These are phyloP conservation scores for Uromys caudimaculatus DNA, from an alignment of 2,797 vertebrate genomes.

Conservation along the genomic window DNA sequence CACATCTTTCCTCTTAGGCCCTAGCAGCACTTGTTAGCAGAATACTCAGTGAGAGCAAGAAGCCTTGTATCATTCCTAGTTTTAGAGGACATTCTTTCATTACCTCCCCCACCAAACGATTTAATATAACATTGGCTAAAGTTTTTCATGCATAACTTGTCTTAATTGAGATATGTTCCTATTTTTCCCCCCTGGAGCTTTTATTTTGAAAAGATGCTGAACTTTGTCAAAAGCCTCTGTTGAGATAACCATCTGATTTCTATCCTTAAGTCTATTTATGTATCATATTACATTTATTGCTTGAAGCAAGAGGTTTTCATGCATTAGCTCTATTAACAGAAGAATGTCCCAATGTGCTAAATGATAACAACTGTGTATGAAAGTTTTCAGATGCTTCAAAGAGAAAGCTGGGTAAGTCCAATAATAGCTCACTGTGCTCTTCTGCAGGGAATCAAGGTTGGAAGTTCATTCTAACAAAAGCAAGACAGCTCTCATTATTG, in stretches of 20 bases:
- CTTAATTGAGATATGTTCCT: not conserved
- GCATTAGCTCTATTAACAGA: conserved; percentile 28
- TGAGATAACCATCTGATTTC: conserved; percentile 6
- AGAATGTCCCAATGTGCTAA: conserved; percentile 32
- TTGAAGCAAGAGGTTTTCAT: not conserved
- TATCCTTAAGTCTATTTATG: not conserved
- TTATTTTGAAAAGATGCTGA: not conserved
- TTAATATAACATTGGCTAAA: not conserved
- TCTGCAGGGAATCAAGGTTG: not conserved
- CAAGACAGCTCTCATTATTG: conserved; percentile 30
- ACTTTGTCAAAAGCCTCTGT: not conserved
- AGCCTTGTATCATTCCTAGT: not conserved
- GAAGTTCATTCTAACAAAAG: conserved; percentile 40
- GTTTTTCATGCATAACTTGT: not conserved
- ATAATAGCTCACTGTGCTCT: conserved; percentile 50
- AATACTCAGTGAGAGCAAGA: not conserved
- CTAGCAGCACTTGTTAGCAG: not conserved
- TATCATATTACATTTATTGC: not conserved
- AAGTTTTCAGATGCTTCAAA: conserved; percentile 53
- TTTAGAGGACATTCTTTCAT: not conserved
- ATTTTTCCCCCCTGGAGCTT: not conserved
- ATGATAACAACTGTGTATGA: conserved; percentile 16
- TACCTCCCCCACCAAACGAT: not conserved
- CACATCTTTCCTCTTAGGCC: not conserved
- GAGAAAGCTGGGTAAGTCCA: conserved; percentile 4